Evolutionary conservation across 1,140 invertebrate genomes (phyloP).

Genomic region (Rhopalosiphum padi): DNA sequence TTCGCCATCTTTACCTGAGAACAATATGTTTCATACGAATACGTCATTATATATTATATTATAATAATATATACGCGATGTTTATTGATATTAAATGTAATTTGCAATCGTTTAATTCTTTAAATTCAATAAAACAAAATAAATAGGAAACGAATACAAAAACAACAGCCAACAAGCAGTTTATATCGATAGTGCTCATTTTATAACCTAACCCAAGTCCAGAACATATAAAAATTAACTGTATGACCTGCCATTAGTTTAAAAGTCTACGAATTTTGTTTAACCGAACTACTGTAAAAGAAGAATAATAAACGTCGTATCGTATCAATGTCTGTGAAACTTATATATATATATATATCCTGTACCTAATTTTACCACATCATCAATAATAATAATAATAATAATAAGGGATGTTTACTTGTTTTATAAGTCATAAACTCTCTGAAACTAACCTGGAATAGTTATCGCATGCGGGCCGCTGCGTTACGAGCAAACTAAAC

Average conservation of each 20-base stretch:
- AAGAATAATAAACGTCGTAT: background rate
- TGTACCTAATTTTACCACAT: background rate
- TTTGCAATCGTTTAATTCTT: background rate
- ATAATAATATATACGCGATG: no score
- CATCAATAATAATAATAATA: no score
- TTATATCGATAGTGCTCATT: background rate
- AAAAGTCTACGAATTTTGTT: background rate
- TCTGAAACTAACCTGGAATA: background rate
- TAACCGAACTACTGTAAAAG: background rate
- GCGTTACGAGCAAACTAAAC: background rate
- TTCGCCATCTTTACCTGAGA: constrained; percentile 31
- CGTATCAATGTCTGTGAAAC: background rate
- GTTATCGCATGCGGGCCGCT: background rate
- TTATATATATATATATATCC: no score
- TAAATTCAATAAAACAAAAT: background rate
- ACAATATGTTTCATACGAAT: background rate
- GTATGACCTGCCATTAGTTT: background rate
- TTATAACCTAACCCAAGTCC: background rate
- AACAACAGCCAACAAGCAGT: background rate
- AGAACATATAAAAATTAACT: background rate
- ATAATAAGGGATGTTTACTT: background rate
- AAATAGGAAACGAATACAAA: background rate
- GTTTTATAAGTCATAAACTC: background rate
- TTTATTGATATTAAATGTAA: background rate
- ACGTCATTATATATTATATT: background rate